Percentiles rank a stretch among this genome's conserved stretches.
phyloP scores from a whole-genome alignment of 2,888 invertebrate species.

The Folsomia manolachei region DNA sequence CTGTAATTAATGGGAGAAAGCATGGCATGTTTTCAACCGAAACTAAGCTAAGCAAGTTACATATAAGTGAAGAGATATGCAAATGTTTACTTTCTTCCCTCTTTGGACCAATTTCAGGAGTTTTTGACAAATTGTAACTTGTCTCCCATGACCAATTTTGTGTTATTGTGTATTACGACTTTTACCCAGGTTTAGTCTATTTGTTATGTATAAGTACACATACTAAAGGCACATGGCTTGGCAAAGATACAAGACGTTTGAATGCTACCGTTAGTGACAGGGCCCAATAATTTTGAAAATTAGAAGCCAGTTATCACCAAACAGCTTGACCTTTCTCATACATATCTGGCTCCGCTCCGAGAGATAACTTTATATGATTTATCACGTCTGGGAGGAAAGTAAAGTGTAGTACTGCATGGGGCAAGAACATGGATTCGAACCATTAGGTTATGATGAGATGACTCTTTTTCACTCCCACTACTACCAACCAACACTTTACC shows the following conservation, averaged over 20 bases:
- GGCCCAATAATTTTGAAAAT: not conserved
- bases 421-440: not conserved
- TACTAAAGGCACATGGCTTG: not conserved
- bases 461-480: too few relatives aligned
- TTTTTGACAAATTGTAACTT: conserved; percentile 7
- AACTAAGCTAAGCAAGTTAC: too few relatives aligned
- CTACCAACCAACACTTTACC: not conserved
- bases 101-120: too few relatives aligned
- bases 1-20: too few relatives aligned
- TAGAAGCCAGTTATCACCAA: not conserved
- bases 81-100: conserved; percentile 6
- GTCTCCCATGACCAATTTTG: conserved; percentile 12
- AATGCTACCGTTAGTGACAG: not conserved
- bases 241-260: not conserved
- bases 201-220: not conserved
- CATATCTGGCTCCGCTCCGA: too few relatives aligned
- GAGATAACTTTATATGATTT: not conserved
- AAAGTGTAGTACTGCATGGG: too few relatives aligned
- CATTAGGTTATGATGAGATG: not conserved
- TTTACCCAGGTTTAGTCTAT: not conserved
- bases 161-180: not conserved
- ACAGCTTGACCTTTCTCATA: not conserved
- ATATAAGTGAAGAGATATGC: not conserved
- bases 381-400: not conserved
- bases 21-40: too few relatives aligned